A percentile compares a stretch with the other conserved stretches of the same genome.
phyloP scores from a whole-genome alignment of 2,888 invertebrate genomes.

The Cheilosia urbana region DNA sequence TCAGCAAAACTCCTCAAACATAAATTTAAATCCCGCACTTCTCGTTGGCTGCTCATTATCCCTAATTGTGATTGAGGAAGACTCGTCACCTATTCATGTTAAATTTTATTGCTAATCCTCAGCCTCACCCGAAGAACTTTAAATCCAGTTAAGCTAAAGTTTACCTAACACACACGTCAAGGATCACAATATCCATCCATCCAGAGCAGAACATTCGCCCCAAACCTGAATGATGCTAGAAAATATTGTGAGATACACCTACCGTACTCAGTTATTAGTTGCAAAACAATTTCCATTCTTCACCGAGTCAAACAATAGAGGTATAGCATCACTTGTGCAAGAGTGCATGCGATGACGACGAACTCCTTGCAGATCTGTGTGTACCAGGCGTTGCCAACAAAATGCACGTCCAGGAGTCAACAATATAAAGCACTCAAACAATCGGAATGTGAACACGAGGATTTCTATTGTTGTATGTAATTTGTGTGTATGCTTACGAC shows the following conservation, averaged over 20 bases:
- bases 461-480: constrained; percentile 39
- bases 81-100: background rate
- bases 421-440: constrained; percentile 70
- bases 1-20: no score
- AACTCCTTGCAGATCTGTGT: constrained; percentile 37
- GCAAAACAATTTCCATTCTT: constrained; percentile 70
- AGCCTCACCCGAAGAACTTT: background rate
- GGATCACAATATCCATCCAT: constrained; percentile 7
- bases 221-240: constrained; percentile 22
- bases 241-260: background rate
- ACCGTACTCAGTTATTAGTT: constrained; percentile 61
- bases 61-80: background rate
- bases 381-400: constrained; percentile 28
- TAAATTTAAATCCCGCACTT: no score
- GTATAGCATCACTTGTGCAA: constrained; percentile 39
- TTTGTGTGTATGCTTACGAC: constrained; percentile 57
- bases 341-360: constrained; percentile 39
- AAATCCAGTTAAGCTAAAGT: constrained; percentile 12
- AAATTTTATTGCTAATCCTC: background rate
- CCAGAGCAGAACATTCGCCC: constrained; percentile 18
- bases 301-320: constrained; percentile 57
- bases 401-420: constrained; percentile 69
- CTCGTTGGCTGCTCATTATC: background rate
- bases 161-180: background rate
- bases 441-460: constrained; percentile 62